Conservation (phyloP, 2,888 invertebrate species). For the Labia minor region DNA sequence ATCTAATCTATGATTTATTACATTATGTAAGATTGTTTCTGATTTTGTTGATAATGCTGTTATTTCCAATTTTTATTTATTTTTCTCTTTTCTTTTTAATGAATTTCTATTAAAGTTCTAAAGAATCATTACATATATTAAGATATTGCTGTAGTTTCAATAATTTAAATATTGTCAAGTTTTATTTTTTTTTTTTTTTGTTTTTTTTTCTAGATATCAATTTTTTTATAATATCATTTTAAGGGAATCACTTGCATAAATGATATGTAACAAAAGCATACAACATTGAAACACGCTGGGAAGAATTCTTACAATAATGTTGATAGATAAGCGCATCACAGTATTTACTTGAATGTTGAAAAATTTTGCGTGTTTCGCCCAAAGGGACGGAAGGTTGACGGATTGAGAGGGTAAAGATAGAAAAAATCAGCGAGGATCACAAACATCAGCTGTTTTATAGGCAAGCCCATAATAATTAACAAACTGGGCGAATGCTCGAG, state of each 20-base stretch:
- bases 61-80: background rate
- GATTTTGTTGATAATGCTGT: background rate
- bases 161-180: conserved; percentile 8
- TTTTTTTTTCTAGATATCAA: conserved; percentile 1
- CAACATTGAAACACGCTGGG: conserved; percentile 7
- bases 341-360: conserved; percentile 13
- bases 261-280: conserved; percentile 13
- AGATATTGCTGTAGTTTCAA: conserved; percentile 13
- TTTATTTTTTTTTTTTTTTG: too few species aligned
- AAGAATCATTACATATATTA: conserved; percentile 7
- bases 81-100: background rate
- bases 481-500: background rate
- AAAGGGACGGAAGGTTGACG: conserved; percentile 2
- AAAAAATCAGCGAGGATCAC: background rate
- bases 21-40: background rate
- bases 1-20: background rate
- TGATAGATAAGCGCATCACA: conserved; percentile 5
- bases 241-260: conserved; percentile 7
- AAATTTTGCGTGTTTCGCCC: background rate
- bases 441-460: background rate
- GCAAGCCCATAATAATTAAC: conserved; percentile 6
- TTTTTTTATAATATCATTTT: conserved; percentile 3
- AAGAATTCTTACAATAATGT: conserved; percentile 3
- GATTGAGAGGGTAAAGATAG: background rate
- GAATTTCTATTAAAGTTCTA: background rate